Evolutionary conservation across 2,888 invertebrate species (phyloP), one percentile per base, ranked within the genome.

Genomic region (Pardosa pseudoannulata): DNA sequence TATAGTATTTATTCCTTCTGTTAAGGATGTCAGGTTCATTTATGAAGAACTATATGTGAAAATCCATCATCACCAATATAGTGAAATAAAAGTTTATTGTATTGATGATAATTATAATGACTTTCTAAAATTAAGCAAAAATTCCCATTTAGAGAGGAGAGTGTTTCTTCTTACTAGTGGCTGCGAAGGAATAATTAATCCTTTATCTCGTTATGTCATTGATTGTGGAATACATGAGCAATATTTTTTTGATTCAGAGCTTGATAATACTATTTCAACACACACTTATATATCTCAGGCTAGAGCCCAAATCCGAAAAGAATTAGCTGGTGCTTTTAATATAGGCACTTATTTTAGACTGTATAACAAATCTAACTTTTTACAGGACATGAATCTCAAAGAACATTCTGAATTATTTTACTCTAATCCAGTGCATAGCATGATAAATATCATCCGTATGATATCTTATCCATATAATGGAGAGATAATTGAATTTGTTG

Each of bases 361-460:
- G 1, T 87, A 76, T 31, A 80, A 46, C 29, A 80, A 87, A 56
- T 39, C 64, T n/a, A 70, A 87, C 41, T 87, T 64, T 65, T 19
- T 39, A 0, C 67, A 74, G 3, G 71, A 87, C 62, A 87, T 87
- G 87, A 29, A 70, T 50, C 16, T 19, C 16, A 28, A 16, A 27
- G 87, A 87, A 64, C 70, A 72, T 29, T 46, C 87, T 50, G 87
- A 87, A 46, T 50, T 87, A 36, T 41, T 87, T 5, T 70, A 46
- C 23, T 27, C 65, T 23, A 76, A 80, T 70, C 87, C 87, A 50
- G 56, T 72, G 28, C 76, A 87, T 68, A 67, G 67, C n/a, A 65
- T 87, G 67, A 46, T 80, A 6, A 87, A 56, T 65, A 31, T 80
- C 29, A 39, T 76, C 28, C 32, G 70, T 31, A n/a, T n/a, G n/a